Percentiles rank a stretch among this genome's conserved stretches.
phyloP scores from a whole-genome alignment of 2,888 invertebrate species.

The Chouioia cunea region DNA sequence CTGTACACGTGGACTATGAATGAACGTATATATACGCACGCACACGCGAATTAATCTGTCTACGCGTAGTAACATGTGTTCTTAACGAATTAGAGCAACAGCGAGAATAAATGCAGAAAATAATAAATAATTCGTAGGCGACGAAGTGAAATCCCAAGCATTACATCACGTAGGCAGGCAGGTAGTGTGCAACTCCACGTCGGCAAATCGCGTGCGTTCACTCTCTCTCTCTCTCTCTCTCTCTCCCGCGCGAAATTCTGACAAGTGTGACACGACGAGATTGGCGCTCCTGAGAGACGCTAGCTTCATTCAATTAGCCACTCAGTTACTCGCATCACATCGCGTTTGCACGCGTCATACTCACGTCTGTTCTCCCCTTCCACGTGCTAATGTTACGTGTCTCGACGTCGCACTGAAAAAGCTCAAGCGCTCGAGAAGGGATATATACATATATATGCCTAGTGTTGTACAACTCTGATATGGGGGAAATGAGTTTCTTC shows the following conservation, averaged over 20 bases:
- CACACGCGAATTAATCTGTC: conserved; percentile 1
- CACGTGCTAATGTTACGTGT: conserved; percentile 27
- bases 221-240: conserved; percentile 14
- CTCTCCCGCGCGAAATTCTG: conserved; percentile 56
- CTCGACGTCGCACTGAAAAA: conserved; percentile 25
- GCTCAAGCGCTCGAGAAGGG: not conserved
- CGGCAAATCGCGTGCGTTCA: conserved; percentile 43
- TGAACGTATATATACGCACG: conserved; percentile 18
- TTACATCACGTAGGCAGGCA: not conserved
- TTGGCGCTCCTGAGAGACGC: conserved; percentile 64
- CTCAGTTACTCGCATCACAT: conserved; percentile 67
- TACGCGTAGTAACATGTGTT: no score
- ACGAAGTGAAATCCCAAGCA: not conserved
- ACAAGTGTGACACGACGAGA: conserved; percentile 63
- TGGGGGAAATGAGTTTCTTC: no score
- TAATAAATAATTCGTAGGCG: not conserved
- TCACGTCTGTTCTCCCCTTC: not conserved
- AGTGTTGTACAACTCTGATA: no score
- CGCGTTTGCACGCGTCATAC: conserved; percentile 56
- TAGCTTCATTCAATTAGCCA: conserved; percentile 67
- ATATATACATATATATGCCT: no score
- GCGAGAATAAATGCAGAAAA: no score
- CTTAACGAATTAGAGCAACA: no score
- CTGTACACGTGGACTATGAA: conserved; percentile 18
- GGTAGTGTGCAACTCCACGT: conserved; percentile 1